phyloP scores from a whole-genome alignment of 2,888 invertebrate genomes.

The Halocaridina rubra region DNA sequence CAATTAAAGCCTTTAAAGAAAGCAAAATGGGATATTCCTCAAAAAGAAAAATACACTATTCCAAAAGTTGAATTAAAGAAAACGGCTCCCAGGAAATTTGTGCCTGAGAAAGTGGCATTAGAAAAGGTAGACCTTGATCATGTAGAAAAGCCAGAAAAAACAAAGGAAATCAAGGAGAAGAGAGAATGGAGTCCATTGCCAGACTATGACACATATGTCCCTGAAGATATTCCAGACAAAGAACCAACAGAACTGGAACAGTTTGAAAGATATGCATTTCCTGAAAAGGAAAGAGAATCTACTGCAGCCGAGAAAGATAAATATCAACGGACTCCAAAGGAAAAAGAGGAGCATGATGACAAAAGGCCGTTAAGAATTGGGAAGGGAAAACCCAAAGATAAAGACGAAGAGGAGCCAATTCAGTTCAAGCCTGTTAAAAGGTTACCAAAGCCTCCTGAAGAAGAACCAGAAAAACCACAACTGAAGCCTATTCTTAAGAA shows the following conservation, averaged over 20 bases:
- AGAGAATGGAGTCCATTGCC: constrained; percentile 46
- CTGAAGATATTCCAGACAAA: constrained; percentile 31
- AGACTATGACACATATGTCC: constrained; percentile 34
- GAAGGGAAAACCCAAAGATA: constrained; percentile 22
- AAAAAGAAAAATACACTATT: constrained; percentile 38
- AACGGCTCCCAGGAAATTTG: constrained; percentile 42
- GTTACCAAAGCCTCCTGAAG: neutral
- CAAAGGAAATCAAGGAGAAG: constrained; percentile 26
- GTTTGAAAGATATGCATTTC: neutral
- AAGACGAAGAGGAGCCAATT: constrained; percentile 34
- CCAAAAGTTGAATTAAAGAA: constrained; percentile 49
- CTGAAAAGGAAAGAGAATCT: neutral
- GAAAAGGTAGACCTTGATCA: constrained; percentile 50
- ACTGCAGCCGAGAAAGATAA: constrained; percentile 8
- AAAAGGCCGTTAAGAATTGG: constrained; percentile 16
- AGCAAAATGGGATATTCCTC: neutral
- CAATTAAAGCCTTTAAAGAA: constrained; percentile 31
- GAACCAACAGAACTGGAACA: constrained; percentile 32
- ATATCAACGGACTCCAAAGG: constrained; percentile 32
- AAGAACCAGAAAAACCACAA: neutral
- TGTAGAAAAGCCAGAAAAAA: constrained; percentile 25
- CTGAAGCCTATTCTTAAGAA: constrained; percentile 18
- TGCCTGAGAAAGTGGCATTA: constrained; percentile 22
- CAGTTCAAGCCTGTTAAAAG: constrained; percentile 37
- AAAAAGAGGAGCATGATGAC: constrained; percentile 5